Percentiles rank a stretch among this genome's conserved stretches.
phyloP scores from a whole-genome alignment of 1,140 invertebrate species.

The Pogonomyrmex californicus region DNA sequence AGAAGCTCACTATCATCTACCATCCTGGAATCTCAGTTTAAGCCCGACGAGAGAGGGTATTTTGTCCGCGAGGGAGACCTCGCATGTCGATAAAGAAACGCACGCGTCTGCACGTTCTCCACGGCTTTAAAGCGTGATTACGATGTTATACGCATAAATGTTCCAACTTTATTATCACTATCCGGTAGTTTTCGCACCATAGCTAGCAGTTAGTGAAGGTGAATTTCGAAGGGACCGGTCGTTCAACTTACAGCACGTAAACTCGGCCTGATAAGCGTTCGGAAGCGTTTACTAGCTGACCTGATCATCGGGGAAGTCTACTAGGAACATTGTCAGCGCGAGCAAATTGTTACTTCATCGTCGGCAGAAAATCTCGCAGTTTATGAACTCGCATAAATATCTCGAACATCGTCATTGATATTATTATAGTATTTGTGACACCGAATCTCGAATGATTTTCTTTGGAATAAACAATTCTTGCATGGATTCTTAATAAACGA shows the following conservation, averaged over 20 bases:
- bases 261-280: conserved; percentile 65
- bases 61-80: background rate
- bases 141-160: background rate
- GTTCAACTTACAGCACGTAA: conserved; percentile 73
- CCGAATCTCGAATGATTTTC: conserved; percentile 26
- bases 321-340: conserved; percentile 70
- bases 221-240: conserved; percentile 62
- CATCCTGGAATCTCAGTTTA: background rate
- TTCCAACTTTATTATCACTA: background rate
- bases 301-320: conserved; percentile 70
- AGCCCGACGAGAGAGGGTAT: background rate
- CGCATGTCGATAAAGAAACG: background rate
- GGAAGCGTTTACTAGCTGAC: conserved; percentile 70
- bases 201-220: background rate
- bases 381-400: conserved; percentile 26
- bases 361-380: conserved; percentile 46
- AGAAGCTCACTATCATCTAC: background rate
- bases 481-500: conserved; percentile 12
- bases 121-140: background rate
- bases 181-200: background rate
- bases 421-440: background rate
- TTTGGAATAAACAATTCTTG: background rate
- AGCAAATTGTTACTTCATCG: conserved; percentile 73
- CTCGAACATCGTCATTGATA: background rate
- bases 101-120: background rate